Evolutionary conservation across 2,888 invertebrate species (phyloP).

Genomic region (Phoenoteleia sp.): DNA sequence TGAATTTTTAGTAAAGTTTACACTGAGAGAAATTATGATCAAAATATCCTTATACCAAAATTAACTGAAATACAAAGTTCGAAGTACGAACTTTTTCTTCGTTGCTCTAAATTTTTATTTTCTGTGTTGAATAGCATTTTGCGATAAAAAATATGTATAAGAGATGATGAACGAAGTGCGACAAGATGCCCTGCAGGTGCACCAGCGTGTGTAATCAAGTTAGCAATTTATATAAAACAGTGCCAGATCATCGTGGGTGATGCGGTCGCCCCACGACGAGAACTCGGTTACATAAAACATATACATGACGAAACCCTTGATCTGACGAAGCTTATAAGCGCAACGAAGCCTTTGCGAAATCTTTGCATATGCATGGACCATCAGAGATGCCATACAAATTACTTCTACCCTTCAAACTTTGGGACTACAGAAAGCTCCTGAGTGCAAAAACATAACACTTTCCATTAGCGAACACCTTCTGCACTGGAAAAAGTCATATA

Average conservation of each 20-base stretch:
- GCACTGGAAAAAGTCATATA: background rate
- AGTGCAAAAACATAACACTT: constrained; percentile 45
- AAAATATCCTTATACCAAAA: too few species aligned
- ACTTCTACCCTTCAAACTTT: constrained; percentile 63
- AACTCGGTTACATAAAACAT: constrained; percentile 85
- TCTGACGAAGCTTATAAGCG: constrained; percentile 71
- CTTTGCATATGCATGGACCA: constrained; percentile 84
- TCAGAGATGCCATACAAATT: constrained; percentile 78
- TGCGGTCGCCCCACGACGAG: constrained; percentile 77
- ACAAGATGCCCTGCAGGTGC: constrained; percentile 81
- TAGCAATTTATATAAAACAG: constrained; percentile 85
- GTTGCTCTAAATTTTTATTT: too few species aligned
- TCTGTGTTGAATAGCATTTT: too few species aligned
- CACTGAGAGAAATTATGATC: too few species aligned
- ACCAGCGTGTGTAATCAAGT: constrained; percentile 83
- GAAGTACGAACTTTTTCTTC: too few species aligned
- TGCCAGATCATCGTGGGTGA: constrained; percentile 79
- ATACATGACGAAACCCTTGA: constrained; percentile 79
- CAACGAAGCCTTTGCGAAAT: constrained; percentile 77
- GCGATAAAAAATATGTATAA: too few species aligned
- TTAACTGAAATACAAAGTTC: too few species aligned
- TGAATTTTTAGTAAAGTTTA: too few species aligned
- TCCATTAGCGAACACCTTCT: background rate
- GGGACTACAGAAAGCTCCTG: constrained; percentile 26
- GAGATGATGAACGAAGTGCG: constrained; percentile 57